Conservation (phyloP, 2,113 vertebrate species). For the Malurus elegans region DNA sequence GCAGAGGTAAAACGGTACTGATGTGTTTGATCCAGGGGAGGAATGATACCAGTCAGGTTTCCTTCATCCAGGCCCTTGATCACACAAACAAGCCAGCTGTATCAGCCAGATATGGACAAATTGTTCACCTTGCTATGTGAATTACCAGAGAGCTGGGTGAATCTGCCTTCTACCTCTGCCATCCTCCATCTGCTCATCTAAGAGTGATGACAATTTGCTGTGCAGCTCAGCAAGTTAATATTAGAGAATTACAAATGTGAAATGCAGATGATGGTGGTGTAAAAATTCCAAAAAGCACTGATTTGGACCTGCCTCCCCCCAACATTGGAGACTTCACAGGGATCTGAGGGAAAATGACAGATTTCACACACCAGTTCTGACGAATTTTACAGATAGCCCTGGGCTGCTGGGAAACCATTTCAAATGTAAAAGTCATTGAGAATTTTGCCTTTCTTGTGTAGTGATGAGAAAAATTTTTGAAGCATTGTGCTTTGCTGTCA, state of each 20-base stretch:
- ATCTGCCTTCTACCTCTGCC: neutral
- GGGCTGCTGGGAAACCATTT: constrained; percentile 12
- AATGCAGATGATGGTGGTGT: neutral
- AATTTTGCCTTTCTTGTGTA: neutral
- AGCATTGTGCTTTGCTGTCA: neutral
- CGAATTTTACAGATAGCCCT: constrained; percentile 4
- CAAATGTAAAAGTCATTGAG: neutral
- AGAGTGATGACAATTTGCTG: neutral
- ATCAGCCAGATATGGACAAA: neutral
- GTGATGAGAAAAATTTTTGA: neutral
- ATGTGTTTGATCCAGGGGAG: neutral
- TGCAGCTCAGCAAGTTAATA: neutral
- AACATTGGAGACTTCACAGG: neutral
- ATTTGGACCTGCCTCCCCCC: neutral
- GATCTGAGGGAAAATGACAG: neutral
- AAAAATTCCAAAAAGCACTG: neutral
- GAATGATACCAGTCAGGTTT: neutral
- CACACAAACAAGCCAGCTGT: neutral
- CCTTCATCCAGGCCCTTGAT: neutral
- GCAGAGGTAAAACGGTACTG: neutral
- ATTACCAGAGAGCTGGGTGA: neutral
- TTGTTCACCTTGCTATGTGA: neutral
- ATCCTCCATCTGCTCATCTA: neutral
- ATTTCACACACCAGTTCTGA: constrained; percentile 16
- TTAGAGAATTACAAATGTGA: neutral